phyloP scores from a whole-genome alignment of 2,888 invertebrate genomes.

The Polydrusus pterygomalis region DNA sequence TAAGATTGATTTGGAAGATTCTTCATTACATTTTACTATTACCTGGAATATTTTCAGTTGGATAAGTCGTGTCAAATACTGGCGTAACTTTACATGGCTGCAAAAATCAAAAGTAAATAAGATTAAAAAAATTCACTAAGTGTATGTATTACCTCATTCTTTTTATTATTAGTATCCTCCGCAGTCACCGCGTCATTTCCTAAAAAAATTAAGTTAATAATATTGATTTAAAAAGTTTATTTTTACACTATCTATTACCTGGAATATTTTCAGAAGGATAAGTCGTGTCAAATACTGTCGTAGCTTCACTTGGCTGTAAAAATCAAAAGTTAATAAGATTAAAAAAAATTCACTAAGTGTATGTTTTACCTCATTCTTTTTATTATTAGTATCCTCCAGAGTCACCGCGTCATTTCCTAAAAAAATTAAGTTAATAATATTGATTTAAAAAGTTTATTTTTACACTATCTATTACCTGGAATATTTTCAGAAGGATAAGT shows the following conservation, averaged over 20 bases:
- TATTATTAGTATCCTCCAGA: too few species aligned
- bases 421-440: not conserved
- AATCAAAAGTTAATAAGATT: too few species aligned
- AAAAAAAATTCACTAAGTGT: too few species aligned
- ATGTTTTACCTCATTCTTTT: too few species aligned
- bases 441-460: not conserved
- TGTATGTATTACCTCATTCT: not conserved
- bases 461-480: conserved; percentile 1
- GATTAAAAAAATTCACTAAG: not conserved
- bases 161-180: not conserved
- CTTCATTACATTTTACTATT: not conserved
- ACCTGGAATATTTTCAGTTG: not conserved
- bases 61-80: not conserved
- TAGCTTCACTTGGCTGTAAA: too few species aligned
- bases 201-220: not conserved
- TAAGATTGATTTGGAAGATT: not conserved
- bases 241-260: too few species aligned
- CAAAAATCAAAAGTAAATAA: not conserved
- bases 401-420: too few species aligned
- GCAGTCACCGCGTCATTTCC: not conserved
- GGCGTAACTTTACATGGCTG: not conserved
- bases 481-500: conserved; percentile 2
- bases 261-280: too few species aligned
- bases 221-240: too few species aligned
- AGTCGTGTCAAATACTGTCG: too few species aligned